These are phyloP conservation scores for Eumeta japonica DNA, from an alignment of 1,140 invertebrate genomes.

Conservation along the genomic window DNA sequence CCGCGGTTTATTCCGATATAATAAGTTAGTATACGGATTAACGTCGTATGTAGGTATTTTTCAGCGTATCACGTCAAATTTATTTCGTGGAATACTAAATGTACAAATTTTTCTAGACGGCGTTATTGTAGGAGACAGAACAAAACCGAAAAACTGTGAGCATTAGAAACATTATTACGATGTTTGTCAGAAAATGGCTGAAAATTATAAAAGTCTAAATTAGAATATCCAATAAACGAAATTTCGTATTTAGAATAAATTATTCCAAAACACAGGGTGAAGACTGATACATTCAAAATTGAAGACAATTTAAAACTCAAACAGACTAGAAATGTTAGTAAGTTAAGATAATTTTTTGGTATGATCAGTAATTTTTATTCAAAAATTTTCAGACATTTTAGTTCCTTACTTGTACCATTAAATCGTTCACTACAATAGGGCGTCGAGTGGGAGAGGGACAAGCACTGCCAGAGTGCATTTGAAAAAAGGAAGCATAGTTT, in stretches of 20 bases:
- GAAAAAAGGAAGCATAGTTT: slow-evolving; percentile 2
- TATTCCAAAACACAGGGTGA: slow-evolving; percentile 25
- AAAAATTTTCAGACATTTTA: slow-evolving; percentile 23
- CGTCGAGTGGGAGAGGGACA: not conserved
- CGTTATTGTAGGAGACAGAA: slow-evolving; percentile 4
- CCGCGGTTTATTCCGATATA: slow-evolving; percentile 28
- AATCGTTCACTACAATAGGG: slow-evolving; percentile 23
- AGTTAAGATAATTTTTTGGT: slow-evolving; percentile 29
- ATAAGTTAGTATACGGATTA: slow-evolving; percentile 34
- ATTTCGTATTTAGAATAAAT: slow-evolving; percentile 31
- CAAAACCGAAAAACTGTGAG: slow-evolving; percentile 1
- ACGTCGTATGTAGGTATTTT: slow-evolving; percentile 25
- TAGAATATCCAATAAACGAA: too few species aligned
- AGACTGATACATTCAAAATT: slow-evolving; percentile 4
- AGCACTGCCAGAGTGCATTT: slow-evolving; percentile 3
- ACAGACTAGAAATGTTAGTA: slow-evolving; percentile 15
- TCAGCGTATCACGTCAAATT: slow-evolving; percentile 31
- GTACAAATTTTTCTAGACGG: slow-evolving; percentile 9
- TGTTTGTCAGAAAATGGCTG: slow-evolving; percentile 3
- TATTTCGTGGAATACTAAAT: slow-evolving; percentile 16
- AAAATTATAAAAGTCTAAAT: slow-evolving; percentile 7
- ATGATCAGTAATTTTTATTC: too few species aligned
- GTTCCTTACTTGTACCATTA: slow-evolving; percentile 17
- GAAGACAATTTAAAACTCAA: slow-evolving; percentile 9
- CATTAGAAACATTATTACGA: slow-evolving; percentile 5